Evolutionary conservation across 2,797 vertebrate species (phyloP).

Genomic region (Oophaga sylvatica): DNA sequence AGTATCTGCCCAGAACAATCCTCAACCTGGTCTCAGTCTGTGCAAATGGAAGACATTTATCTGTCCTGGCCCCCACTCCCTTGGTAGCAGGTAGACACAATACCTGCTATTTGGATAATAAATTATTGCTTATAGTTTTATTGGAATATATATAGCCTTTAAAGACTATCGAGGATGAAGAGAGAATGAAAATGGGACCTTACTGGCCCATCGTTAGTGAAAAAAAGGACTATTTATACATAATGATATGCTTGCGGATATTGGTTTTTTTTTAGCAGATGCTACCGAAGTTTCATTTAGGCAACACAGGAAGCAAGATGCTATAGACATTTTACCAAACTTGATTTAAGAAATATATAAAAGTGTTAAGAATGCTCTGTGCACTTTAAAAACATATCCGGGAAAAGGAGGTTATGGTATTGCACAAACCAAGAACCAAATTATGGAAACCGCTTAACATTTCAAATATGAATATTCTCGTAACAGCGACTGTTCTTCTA

Average conservation of each 20-base stretch:
- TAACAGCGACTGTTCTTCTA: neutral
- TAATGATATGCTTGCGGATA: no score
- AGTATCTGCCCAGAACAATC: neutral
- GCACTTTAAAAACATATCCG: neutral
- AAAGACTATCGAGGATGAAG: neutral
- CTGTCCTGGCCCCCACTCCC: neutral
- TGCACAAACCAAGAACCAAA: conserved; percentile 16
- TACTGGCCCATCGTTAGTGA: neutral
- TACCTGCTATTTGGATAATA: neutral
- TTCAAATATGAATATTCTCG: neutral
- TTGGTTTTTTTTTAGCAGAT: no score
- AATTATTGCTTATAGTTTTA: conserved; percentile 45
- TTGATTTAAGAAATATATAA: neutral
- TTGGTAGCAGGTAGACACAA: neutral
- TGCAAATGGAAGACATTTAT: conserved; percentile 25
- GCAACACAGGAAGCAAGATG: neutral
- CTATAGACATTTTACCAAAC: neutral
- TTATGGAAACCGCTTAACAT: neutral
- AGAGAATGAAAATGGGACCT: conserved; percentile 16
- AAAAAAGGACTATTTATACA: neutral
- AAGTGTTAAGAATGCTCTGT: neutral
- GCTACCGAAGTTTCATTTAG: no score
- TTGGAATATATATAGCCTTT: neutral
- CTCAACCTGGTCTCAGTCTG: neutral
- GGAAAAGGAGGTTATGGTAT: neutral